Percentiles rank a stretch among this genome's conserved stretches.
These are phyloP conservation scores for Diachasma alloeum DNA, from an alignment of 1,140 invertebrate genomes.

Conservation along the genomic window DNA sequence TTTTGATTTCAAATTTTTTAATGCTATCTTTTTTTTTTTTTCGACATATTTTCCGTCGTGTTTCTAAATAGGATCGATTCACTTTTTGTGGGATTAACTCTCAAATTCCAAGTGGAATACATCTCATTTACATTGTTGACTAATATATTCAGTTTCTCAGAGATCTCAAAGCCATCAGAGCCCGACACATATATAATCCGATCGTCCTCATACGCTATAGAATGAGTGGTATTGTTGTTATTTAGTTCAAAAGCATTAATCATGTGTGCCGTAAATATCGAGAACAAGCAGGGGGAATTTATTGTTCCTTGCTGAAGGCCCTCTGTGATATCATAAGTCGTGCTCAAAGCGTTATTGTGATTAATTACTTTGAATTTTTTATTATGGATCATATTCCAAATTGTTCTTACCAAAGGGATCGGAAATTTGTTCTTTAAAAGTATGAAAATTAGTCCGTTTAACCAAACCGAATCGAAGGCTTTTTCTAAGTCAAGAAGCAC, in stretches of 20 bases:
- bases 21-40: not conserved
- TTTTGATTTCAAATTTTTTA: slow-evolving; percentile 1
- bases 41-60: not conserved
- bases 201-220: slow-evolving; percentile 27
- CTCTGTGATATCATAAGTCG: not conserved
- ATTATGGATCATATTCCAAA: slow-evolving; percentile 15
- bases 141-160: slow-evolving; percentile 16
- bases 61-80: slow-evolving; percentile 27
- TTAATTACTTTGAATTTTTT: slow-evolving; percentile 2
- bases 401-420: not conserved
- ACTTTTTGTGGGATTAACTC: slow-evolving; percentile 13
- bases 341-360: not conserved
- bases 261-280: slow-evolving; percentile 10
- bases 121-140: slow-evolving; percentile 14
- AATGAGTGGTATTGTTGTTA: not conserved
- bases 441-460: slow-evolving; percentile 37
- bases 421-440: slow-evolving; percentile 29
- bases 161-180: not conserved
- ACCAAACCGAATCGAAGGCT: slow-evolving; percentile 32
- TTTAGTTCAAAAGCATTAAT: not conserved
- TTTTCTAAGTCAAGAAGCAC: slow-evolving; percentile 22
- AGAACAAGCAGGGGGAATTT: slow-evolving; percentile 31
- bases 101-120: slow-evolving; percentile 23
- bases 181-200: slow-evolving; percentile 3
- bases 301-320: slow-evolving; percentile 33